Base-by-base conservation (phyloP, 2,797 vertebrate species). In the Rhinoraja longicauda region DNA sequence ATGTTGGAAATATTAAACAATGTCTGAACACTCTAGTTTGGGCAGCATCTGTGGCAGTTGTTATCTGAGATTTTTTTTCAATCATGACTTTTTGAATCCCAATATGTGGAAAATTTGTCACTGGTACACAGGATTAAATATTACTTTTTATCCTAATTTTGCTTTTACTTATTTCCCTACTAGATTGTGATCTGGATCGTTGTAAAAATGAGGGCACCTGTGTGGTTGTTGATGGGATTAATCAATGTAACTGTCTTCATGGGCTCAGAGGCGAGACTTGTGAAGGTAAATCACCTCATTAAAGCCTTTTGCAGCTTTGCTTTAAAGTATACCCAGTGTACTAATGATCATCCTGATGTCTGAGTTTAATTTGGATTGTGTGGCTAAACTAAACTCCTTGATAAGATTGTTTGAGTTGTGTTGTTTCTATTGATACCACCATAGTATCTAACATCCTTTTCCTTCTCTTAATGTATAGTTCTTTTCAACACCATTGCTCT, bases 121-220 rank as follows among this genome's bases (percentile, higher is more conserved):
- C 45, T 53, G 45, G 45, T 53, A 53, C 45, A 53, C 5, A 4
- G 4, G 45, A 53, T 53, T 53, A 39, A 81, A 9, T 45, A 9
- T 0, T 82, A 26, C 24, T 26, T 3, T 24, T 73, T 76, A 5
- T 29, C 4, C 10, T 45, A 72, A 72, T 90, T 39, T 53, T 81
- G 36, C 8, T 81, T 36, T n/a, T 91, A 39, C 4, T 53, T 4
- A 73, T 53, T 72, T 75, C 26, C 7, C 26, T 26, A 45, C 45
- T 29, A 92, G 90, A 26, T 4, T 92, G 90, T 92, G 70, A 73
- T 29, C 90, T 67, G 12, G 75, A 92, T n/a, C 90, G 21, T 19
- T 92, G 90, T 75, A 75, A 92, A 39, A 92, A 92, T n/a, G 90
- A 92, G 45, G 90, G 90, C 39, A 73, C 6, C 70, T 92, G 90